Evolutionary conservation across 2,888 invertebrate genomes (phyloP), one percentile per base, ranked within the genome.

Genomic region (Brachyptera putata): DNA sequence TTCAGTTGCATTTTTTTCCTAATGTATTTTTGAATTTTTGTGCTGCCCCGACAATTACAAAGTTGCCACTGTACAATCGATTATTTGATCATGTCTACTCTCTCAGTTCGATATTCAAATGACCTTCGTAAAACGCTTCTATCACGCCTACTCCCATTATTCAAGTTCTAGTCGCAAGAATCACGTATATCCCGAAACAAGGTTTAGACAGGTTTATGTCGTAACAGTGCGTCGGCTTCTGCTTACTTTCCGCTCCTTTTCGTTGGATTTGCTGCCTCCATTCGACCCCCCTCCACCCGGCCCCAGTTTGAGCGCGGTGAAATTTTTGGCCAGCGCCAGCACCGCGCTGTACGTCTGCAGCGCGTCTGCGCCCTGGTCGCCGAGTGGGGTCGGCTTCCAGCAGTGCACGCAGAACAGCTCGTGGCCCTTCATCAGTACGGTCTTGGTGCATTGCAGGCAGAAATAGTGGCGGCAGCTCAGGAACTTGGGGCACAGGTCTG

Each of bases 381-480:
- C 84, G 62, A 85, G 74, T 67, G 85, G 85, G 62, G 87, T 87
- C 66, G 83, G 79, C 74, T 86, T 86, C 85, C 86, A 86, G 75
- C 87, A 88, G 73, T 86, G 84, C 64, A 83, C 80, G 73, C 87
- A 88, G 57, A 64, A 65, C 36, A 66, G 43, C 50, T 66, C 64
- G n/a, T 62, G 67, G 24, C 83, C 86, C 71, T 85, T 84, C 71
- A 82, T 80, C 69, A 87, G 77, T 70, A 81, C 81, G 66, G 82
- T 80, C 70, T 84, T 84, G 73, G 86, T 83, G 76, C 87, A 88
- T 71, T 84, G 82, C 73, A 87, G 78, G 73, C 88, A 88, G 75
- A 87, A 87, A 76, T 86, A 85, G 74, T 88, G 88, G 72, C 86
- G 85, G 79, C 88, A 88, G 67, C 84, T 81, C 67, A 88, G 80